Conservation (phyloP, 2,797 vertebrate species). For the Poeciliopsis infans region DNA sequence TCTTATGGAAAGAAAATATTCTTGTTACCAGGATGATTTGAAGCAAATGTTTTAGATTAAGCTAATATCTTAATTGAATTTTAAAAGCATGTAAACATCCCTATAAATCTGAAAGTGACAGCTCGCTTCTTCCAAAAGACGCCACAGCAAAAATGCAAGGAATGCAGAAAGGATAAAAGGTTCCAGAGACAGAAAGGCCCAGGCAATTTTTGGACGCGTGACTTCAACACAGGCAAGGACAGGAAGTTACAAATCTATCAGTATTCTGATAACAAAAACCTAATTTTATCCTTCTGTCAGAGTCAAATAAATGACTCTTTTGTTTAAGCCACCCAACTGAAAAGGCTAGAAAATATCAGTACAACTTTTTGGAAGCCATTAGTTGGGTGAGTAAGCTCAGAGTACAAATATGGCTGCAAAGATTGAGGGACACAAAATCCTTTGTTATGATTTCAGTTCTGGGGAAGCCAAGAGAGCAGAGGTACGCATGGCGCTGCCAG, state of each 20-base stretch:
- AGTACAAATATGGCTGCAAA: constrained; percentile 52
- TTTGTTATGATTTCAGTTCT: constrained; percentile 64
- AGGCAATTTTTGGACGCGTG: constrained; percentile 2
- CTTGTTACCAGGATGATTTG: constrained; percentile 11
- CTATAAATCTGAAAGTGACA: constrained; percentile 41
- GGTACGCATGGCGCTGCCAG: constrained; percentile 34
- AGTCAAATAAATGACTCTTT: constrained; percentile 8
- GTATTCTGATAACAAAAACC: neutral
- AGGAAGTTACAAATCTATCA: constrained; percentile 7
- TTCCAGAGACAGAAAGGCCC: constrained; percentile 28
- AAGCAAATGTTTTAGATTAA: constrained; percentile 39
- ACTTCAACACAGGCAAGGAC: constrained; percentile 17
- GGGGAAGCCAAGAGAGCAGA: constrained; percentile 36
- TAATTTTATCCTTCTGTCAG: constrained; percentile 33
- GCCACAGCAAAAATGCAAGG: constrained; percentile 49
- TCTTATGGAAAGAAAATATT: neutral
- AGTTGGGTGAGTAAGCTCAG: neutral
- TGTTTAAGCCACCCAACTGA: constrained; percentile 1
- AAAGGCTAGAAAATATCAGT: constrained; percentile 1
- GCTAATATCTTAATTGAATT: constrained; percentile 41
- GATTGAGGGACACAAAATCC: constrained; percentile 48
- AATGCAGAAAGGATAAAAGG: constrained; percentile 47
- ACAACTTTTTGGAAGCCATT: constrained; percentile 2
- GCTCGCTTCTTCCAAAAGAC: constrained; percentile 45
- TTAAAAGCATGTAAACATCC: constrained; percentile 29